phyloP scores from a whole-genome alignment of 2,113 vertebrate species.

The Engystomops pustulosus region DNA sequence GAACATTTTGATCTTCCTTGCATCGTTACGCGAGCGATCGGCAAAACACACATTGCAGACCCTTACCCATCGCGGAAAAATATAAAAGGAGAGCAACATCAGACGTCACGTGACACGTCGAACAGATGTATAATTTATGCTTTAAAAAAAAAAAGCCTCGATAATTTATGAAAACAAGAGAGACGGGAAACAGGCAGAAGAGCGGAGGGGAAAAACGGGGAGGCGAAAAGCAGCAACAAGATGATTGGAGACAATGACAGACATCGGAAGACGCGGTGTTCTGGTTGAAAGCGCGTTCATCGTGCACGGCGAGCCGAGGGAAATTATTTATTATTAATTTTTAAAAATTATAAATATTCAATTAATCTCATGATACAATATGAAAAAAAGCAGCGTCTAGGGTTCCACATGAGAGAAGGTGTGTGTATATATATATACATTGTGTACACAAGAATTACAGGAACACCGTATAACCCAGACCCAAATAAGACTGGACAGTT shows the following conservation, averaged over 20 bases:
- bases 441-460: too few species aligned
- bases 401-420: too few species aligned
- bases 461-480: too few species aligned
- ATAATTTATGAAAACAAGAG: not conserved
- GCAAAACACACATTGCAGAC: not conserved
- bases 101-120: not conserved
- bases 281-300: not conserved
- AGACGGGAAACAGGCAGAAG: not conserved
- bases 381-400: not conserved
- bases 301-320: not conserved
- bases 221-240: not conserved
- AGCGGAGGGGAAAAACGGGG: not conserved
- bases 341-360: not conserved
- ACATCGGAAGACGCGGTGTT: not conserved
- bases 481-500: too few species aligned
- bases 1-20: not conserved
- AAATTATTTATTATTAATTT: too few species aligned
- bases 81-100: not conserved
- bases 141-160: too few species aligned
- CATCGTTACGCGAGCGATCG: not conserved
- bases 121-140: conserved; percentile 8
- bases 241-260: not conserved
- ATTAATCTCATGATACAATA: not conserved
- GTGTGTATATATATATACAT: too few species aligned
- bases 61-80: not conserved